These are phyloP conservation scores for Cerastis rubricosa DNA, from an alignment of 2,888 invertebrate genomes.

Conservation along the genomic window DNA sequence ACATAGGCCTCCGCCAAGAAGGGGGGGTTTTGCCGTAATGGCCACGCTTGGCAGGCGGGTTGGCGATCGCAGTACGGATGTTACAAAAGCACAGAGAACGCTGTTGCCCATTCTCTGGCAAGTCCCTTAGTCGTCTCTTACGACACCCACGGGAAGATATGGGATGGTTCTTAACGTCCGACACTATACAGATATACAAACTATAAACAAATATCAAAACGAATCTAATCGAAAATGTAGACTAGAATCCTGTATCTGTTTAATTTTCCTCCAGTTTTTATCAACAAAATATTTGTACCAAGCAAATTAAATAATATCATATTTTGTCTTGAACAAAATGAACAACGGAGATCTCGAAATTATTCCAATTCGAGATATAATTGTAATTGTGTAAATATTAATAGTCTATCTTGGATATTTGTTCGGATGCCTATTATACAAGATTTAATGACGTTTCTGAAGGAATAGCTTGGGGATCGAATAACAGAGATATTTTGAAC, in stretches of 20 bases:
- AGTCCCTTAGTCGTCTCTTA: too few species aligned
- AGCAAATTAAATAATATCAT: constrained; percentile 34
- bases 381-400: constrained; percentile 57
- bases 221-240: neutral
- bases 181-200: too few species aligned
- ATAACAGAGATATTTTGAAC: constrained; percentile 30
- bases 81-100: too few species aligned
- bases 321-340: constrained; percentile 42
- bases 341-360: constrained; percentile 18
- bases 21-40: too few species aligned
- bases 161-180: too few species aligned
- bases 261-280: constrained; percentile 3
- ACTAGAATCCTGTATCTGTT: constrained; percentile 4
- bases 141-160: too few species aligned
- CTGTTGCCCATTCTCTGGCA: too few species aligned
- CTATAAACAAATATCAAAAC: neutral
- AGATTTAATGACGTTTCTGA: constrained; percentile 44
- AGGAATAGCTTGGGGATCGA: constrained; percentile 15
- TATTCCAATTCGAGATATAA: constrained; percentile 45
- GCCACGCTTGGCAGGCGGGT: too few species aligned
- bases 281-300: constrained; percentile 26
- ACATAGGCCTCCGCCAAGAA: too few species aligned
- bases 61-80: too few species aligned
- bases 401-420: constrained; percentile 55
- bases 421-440: constrained; percentile 34